phyloP scores from a whole-genome alignment of 2,888 invertebrate species.

The Hirtodrosophila alboralis region DNA sequence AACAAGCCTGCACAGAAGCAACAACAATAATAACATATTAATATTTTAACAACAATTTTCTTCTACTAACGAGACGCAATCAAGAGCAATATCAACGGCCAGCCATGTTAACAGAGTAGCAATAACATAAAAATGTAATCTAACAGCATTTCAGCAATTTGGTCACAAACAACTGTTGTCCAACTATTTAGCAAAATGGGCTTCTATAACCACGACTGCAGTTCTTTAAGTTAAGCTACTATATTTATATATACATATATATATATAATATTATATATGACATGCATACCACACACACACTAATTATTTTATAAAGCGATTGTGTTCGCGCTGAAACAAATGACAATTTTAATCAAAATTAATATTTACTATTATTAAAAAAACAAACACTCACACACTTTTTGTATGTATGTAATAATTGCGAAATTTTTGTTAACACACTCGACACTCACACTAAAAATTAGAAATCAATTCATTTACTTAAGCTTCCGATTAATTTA shows the following conservation, averaged over 20 bases:
- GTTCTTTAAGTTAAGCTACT: slow-evolving; percentile 65
- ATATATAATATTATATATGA: slow-evolving; percentile 27
- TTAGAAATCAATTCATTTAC: slow-evolving; percentile 26
- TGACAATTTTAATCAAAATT: slow-evolving; percentile 55
- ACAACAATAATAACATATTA: slow-evolving; percentile 47
- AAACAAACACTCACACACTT: slow-evolving; percentile 26
- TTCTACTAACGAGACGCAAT: slow-evolving; percentile 43
- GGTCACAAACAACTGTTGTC: slow-evolving; percentile 18
- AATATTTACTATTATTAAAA: slow-evolving; percentile 44
- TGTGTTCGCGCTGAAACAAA: slow-evolving; percentile 52
- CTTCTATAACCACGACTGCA: slow-evolving; percentile 66
- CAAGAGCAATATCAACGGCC: slow-evolving; percentile 15
- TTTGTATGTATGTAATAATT: slow-evolving; percentile 49
- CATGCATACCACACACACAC: slow-evolving; percentile 51
- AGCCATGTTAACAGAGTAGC: slow-evolving; percentile 56
- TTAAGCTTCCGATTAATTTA: slow-evolving; percentile 52
- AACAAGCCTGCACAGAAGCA: slow-evolving; percentile 58
- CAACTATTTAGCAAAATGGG: slow-evolving; percentile 29
- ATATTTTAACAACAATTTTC: slow-evolving; percentile 52
- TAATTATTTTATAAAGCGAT: slow-evolving; percentile 49
- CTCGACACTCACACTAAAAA: slow-evolving; percentile 22
- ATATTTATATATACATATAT: slow-evolving; percentile 26
- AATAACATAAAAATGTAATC: slow-evolving; percentile 58
- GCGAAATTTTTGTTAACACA: slow-evolving; percentile 35
- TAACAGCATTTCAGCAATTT: slow-evolving; percentile 60